Conservation (phyloP, 2,797 vertebrate species). For the Notoglanidium macrostoma region DNA sequence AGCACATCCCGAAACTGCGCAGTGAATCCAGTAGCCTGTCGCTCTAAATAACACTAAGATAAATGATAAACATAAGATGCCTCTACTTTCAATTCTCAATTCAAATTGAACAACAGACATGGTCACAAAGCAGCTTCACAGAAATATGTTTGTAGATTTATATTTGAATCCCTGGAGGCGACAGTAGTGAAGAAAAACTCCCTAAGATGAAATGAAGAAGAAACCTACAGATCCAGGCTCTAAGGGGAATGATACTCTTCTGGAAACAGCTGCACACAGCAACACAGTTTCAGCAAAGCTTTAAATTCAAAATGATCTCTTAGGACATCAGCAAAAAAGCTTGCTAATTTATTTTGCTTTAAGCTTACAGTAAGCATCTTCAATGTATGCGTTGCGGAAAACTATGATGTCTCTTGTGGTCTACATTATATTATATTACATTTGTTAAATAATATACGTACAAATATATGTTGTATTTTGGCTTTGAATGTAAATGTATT, state of each 20-base stretch:
- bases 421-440: too few relatives aligned
- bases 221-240: not conserved
- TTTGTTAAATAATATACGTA: too few relatives aligned
- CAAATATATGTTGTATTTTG: not conserved
- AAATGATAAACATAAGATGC: not conserved
- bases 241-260: not conserved
- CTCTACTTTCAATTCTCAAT: not conserved
- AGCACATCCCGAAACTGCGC: not conserved
- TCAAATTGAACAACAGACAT: not conserved
- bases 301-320: not conserved
- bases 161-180: not conserved
- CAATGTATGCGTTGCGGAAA: not conserved
- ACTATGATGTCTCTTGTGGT: not conserved
- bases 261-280: slow-evolving; percentile 3
- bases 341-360: not conserved
- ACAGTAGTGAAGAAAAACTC: not conserved
- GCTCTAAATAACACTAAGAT: not conserved
- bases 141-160: not conserved
- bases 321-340: not conserved
- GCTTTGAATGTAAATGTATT: not conserved
- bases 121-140: not conserved
- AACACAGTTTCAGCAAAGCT: not conserved
- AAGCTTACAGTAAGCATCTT: not conserved
- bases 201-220: not conserved
- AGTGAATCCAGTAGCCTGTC: too few relatives aligned